phyloP scores from a whole-genome alignment of 2,797 vertebrate species.

The Pogonophryne albipinna region DNA sequence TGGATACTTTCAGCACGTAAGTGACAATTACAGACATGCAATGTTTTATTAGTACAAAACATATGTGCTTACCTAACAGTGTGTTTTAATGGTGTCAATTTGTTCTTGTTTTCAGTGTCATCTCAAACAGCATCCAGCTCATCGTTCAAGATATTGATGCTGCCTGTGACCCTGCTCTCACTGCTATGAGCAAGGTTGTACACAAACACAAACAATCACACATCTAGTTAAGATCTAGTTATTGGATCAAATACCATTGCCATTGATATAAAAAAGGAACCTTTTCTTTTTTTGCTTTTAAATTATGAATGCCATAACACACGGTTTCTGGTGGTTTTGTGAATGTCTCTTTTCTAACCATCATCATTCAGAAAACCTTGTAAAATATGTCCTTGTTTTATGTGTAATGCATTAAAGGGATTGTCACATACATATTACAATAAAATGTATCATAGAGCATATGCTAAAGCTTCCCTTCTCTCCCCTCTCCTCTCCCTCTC shows the following conservation, averaged over 20 bases:
- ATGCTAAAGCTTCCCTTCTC: no score
- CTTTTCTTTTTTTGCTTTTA: not conserved
- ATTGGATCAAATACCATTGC: not conserved
- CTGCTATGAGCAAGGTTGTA: constrained; percentile 98
- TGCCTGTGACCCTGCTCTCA: constrained; percentile 97
- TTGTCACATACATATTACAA: not conserved
- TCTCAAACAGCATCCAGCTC: constrained; percentile 98
- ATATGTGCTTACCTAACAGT: no score
- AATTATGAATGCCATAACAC: not conserved
- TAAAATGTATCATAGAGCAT: not conserved
- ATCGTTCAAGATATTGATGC: constrained; percentile 97
- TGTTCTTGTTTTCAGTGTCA: constrained; percentile 86
- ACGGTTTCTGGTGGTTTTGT: constrained; percentile 1
- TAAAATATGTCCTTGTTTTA: constrained; percentile 7
- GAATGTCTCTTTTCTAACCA: not conserved
- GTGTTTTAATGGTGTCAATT: not conserved
- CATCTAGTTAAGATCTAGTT: constrained; percentile 6
- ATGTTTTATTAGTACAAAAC: not conserved
- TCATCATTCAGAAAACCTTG: not conserved
- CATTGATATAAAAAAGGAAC: constrained; percentile 5
- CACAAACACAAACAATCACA: not conserved
- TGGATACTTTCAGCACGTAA: constrained; percentile 99
- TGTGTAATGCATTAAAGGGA: constrained; percentile 3
- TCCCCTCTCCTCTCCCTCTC: not conserved
- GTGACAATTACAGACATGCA: constrained; percentile 41